Conservation (phyloP, 2,113 vertebrate species). For the Bothrops jararaca region DNA sequence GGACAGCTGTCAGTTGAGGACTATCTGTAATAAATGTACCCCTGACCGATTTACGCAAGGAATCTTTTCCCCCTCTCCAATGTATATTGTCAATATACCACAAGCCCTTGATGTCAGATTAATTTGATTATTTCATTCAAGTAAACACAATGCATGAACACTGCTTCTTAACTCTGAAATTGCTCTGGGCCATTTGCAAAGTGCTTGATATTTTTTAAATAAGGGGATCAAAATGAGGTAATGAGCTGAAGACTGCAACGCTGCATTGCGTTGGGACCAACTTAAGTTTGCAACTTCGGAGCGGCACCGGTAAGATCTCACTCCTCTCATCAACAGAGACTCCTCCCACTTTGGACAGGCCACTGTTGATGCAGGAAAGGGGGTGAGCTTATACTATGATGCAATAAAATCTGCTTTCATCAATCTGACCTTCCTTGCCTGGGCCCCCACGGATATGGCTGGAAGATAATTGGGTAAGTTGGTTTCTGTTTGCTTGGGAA, state of each 20-base stretch:
- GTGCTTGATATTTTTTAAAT: conserved; percentile 40
- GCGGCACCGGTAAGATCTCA: not conserved
- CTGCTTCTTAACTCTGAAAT: conserved; percentile 61
- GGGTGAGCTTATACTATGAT: not conserved
- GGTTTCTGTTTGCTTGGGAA: not conserved
- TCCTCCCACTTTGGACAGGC: not conserved
- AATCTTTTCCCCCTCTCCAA: conserved; percentile 38
- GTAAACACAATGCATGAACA: conserved; percentile 59
- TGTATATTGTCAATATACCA: conserved; percentile 49
- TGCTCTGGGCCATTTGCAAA: conserved; percentile 59
- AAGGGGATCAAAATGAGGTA: not conserved
- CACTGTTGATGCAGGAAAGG: not conserved
- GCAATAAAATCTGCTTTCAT: not conserved
- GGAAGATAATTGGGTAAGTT: not conserved
- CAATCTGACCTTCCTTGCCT: not conserved
- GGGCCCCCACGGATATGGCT: not conserved
- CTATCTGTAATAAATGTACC: not conserved
- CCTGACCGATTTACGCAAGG: conserved; percentile 9
- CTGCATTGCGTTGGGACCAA: not conserved
- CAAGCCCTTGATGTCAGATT: conserved; percentile 43
- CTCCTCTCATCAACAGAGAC: not conserved
- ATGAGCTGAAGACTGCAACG: not conserved
- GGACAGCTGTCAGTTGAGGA: not conserved
- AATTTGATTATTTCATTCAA: conserved; percentile 57
- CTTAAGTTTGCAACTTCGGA: not conserved